A percentile compares a stretch with the other conserved stretches of the same genome.
Evolutionary conservation across 2,113 vertebrate species (phyloP).

Genomic region (Actenoides lindsayi): DNA sequence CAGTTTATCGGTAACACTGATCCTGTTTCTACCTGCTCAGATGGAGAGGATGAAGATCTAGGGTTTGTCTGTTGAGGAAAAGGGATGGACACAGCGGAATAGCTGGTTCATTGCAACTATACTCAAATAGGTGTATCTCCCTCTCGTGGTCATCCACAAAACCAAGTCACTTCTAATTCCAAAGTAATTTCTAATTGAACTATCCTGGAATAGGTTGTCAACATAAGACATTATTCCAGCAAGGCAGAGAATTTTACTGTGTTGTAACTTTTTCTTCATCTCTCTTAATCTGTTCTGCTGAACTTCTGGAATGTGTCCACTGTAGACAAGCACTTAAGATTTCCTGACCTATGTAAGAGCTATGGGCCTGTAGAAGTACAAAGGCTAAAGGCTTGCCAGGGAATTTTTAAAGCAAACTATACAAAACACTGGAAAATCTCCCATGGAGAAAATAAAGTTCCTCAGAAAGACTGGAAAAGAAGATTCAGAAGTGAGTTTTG

Average conservation of each 20-base stretch:
- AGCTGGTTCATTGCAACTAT: background rate
- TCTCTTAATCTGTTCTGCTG: background rate
- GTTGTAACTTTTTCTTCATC: background rate
- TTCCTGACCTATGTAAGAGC: slow-evolving; percentile 6
- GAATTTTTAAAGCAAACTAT: background rate
- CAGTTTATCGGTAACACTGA: background rate
- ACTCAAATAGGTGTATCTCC: background rate
- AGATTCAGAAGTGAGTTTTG: slow-evolving; percentile 21
- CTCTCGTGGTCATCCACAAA: background rate
- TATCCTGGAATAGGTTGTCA: background rate
- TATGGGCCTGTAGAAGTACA: background rate
- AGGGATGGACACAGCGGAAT: background rate
- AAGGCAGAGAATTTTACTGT: background rate
- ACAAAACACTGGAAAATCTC: slow-evolving; percentile 22
- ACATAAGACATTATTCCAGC: background rate
- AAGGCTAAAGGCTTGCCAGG: background rate
- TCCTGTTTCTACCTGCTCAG: background rate
- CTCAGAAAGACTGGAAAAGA: slow-evolving; percentile 22
- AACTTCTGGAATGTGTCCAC: background rate
- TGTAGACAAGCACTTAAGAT: background rate
- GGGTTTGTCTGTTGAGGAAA: background rate
- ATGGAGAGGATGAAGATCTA: background rate
- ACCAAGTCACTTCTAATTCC: background rate
- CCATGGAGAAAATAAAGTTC: background rate
- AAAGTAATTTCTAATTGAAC: background rate